phyloP scores from a whole-genome alignment of 2,797 vertebrate species.

The Sebastolobus alascanus region DNA sequence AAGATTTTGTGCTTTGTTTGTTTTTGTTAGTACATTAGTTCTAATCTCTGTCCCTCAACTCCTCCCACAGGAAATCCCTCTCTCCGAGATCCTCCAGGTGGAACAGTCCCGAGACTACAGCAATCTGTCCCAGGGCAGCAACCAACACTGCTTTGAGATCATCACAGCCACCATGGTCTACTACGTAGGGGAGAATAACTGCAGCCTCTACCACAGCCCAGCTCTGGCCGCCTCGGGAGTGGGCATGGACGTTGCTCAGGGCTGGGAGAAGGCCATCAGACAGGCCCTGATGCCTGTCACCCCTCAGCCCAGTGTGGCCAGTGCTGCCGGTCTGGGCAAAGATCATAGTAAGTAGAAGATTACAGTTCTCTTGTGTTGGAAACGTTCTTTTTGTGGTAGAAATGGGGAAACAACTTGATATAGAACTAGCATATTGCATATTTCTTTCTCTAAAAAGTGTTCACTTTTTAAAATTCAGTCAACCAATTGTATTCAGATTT shows the following conservation, averaged over 20 bases:
- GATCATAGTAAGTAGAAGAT: constrained; percentile 93
- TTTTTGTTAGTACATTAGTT: background rate
- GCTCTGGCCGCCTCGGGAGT: constrained; percentile 93
- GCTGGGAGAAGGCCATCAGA: constrained; percentile 98
- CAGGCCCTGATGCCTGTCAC: constrained; percentile 99
- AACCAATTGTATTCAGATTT: background rate
- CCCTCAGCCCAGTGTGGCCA: constrained; percentile 93
- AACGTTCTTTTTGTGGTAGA: background rate
- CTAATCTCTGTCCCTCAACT: background rate
- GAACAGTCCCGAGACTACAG: constrained; percentile 91
- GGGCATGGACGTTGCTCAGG: constrained; percentile 94
- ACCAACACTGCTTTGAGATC: constrained; percentile 98
- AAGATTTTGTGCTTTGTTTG: background rate
- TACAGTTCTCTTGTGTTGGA: background rate
- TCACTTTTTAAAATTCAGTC: background rate
- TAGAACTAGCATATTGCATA: background rate
- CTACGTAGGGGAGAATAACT: constrained; percentile 97
- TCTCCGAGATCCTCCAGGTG: constrained; percentile 98
- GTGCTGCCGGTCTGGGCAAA: constrained; percentile 91
- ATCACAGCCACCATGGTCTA: constrained; percentile 98
- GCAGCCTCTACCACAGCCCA: constrained; percentile 90
- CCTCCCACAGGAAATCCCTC: constrained; percentile 92
- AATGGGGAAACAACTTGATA: background rate
- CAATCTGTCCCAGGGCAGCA: constrained; percentile 92
- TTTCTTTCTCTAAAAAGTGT: background rate